Base-by-base conservation (phyloP, 2,888 invertebrate genomes). In the Apamea monoglypha region DNA sequence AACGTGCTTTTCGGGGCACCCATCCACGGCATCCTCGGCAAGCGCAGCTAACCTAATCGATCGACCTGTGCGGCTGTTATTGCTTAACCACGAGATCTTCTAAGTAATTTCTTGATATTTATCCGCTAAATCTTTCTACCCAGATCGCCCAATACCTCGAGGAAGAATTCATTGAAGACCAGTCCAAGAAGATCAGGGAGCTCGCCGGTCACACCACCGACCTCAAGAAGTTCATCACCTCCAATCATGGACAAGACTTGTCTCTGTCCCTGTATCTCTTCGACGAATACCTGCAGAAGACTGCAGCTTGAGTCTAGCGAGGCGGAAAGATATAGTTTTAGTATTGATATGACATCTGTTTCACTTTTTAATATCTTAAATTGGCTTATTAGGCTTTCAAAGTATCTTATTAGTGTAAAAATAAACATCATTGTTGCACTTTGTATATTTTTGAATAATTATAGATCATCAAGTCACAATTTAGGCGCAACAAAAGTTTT, bases 161-260 rank as follows among this genome's bases (percentile, higher is more conserved):
- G 89, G 98, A 98, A 88, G 97, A 98, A 88, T 98, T 98, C 95
- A 97, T 98, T 77, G 97, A 97, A 90, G 95, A 97, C 81, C 98
- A 98, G 74, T 96, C 98, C 0, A 97, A 98, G 71, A 96, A 94
- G 21, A 97, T 99, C 88, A 97, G 98, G 67, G 96, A 97, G 66
- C 94, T 98, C 53, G 97, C 98, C 40, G 98, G 98, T 5, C 97
- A 98, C 95, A 97, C 98, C 79, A 97, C 97, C 29, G 98, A 98
- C 94, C 97, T 98, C 91, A 97, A 97, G 93, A 97, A 97, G 76
- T 96, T 98, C 92, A 96, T 98, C 84, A 94, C 95, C 69, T 94
- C 96, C 81, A 95, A 96, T 84, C 94, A 93, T 18, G 96, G 95
- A 1, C 94, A 95, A 69, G 98, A 98, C 89, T 95, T 97, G 75